Evolutionary conservation across 2,888 invertebrate species (phyloP), one percentile per base, ranked within the genome.

Genomic region (Calameuta idolon): DNA sequence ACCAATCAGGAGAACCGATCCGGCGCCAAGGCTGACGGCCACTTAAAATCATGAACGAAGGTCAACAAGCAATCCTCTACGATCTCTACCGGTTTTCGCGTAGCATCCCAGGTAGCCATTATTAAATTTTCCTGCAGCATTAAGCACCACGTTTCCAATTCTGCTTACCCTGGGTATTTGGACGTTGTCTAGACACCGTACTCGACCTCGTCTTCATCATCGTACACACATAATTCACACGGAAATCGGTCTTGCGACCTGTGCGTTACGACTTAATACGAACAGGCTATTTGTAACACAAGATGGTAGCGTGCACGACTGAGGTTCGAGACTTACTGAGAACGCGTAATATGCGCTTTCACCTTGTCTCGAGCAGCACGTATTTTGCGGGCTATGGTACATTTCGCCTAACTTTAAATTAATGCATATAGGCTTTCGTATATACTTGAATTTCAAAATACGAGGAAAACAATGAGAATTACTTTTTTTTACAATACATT

Each of bases 311-410:
- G 85, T 85, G 85, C 85, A 84, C 86, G 83, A 84, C 86, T 83
- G 86, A 87, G 90, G 88, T 86, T 89, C 91, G 89, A 89, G 90
- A 90, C 90, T 90, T 90, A 91, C 91, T 91, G 89, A 86, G 84
- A 85, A 87, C 87, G 87, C 88, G 87, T 87, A 86, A 88, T 85
- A 87, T 86, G 86, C 88, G 90, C 90, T 91, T 90, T 90, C 91
- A 90, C 90, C 89, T 89, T 87, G 86, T 85, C 79, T 76, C 69
- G 76, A 23, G 76, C 30, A 76, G 76, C 34, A 76, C 81, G 78
- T 79, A 79, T 83, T 80, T 82, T 37, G 33, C 69, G 69, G 79
- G 34, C 79, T 33, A 77, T 74, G 77, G 71, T 35, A 68, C 76
- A 40, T 73, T 69, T 55, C 55, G 55, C 55, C 55, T 55, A 55